Percentiles rank a stretch among this genome's conserved stretches.
These are phyloP conservation scores for Mesaphorura yosii DNA, from an alignment of 1,140 invertebrate species.

Conservation along the genomic window DNA sequence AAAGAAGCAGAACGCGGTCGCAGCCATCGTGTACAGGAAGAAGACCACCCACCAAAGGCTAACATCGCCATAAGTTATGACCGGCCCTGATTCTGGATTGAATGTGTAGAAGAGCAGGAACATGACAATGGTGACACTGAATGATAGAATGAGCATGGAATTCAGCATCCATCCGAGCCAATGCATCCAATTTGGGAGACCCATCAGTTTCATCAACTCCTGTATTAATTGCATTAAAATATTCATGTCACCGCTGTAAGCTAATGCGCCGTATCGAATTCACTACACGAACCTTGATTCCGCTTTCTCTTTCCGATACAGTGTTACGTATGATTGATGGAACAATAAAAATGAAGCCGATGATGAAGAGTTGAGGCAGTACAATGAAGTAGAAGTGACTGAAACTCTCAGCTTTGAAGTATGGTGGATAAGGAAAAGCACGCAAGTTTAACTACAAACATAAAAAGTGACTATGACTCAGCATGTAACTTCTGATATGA, in stretches of 20 bases:
- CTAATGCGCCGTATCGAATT: too few species aligned
- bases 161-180: constrained; percentile 29
- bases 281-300: constrained; percentile 27
- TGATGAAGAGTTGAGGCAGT: constrained; percentile 14
- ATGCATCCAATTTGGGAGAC: constrained; percentile 24
- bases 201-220: constrained; percentile 22
- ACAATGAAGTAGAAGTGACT: constrained; percentile 19
- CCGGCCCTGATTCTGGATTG: constrained; percentile 13
- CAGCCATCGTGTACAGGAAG: constrained; percentile 19
- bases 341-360: constrained; percentile 30
- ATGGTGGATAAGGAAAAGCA: constrained; percentile 29
- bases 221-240: too few species aligned
- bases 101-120: constrained; percentile 20
- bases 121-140: constrained; percentile 21
- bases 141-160: constrained; percentile 13
- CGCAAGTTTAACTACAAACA: constrained; percentile 16
- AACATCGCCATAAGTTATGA: constrained; percentile 20
- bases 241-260: too few species aligned
- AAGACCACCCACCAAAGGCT: constrained; percentile 25
- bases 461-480: not conserved
- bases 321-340: constrained; percentile 24
- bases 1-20: constrained; percentile 26
- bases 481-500: not conserved
- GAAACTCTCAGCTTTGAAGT: constrained; percentile 16
- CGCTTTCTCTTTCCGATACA: constrained; percentile 29